Evolutionary conservation across 2,797 vertebrate genomes (phyloP).

Genomic region (Danio kyathit): DNA sequence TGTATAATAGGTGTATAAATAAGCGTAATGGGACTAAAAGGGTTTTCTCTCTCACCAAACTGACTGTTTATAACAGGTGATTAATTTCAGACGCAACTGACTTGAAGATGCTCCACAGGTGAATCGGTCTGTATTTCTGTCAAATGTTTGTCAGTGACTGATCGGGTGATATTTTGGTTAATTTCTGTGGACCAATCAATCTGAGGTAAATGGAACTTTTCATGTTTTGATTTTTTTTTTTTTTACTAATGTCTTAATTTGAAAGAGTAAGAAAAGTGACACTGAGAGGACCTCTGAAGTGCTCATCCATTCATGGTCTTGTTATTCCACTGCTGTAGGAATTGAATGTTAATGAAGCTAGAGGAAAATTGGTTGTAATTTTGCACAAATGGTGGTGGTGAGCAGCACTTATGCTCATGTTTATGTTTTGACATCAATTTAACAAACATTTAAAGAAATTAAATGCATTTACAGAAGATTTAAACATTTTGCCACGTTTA

Average conservation of each 20-base stretch:
- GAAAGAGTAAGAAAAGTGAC: not conserved
- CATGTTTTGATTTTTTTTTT: not conserved
- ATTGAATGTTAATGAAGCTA: not conserved
- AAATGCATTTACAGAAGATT: not conserved
- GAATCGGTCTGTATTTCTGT: not conserved
- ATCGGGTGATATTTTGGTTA: not conserved
- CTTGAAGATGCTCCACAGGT: not conserved
- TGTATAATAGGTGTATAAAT: not conserved
- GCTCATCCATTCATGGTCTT: not conserved
- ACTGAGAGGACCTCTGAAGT: not conserved
- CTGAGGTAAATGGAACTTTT: not conserved
- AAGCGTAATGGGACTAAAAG: not conserved
- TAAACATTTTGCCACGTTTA: not conserved
- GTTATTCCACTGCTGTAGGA: not conserved
- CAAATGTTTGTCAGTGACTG: not conserved
- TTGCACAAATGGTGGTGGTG: not conserved
- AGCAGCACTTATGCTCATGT: not conserved
- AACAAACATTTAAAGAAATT: not conserved
- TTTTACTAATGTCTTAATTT: conserved; percentile 8
- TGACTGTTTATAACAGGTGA: not conserved
- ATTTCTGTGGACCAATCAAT: conserved; percentile 2
- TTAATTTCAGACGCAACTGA: not conserved
- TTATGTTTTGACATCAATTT: not conserved
- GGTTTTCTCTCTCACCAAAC: not conserved
- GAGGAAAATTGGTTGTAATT: not conserved